These are phyloP conservation scores for Acanthaster planci DNA, from an alignment of 35 echinoderm and acorn worm genomes.

Conservation along the genomic window DNA sequence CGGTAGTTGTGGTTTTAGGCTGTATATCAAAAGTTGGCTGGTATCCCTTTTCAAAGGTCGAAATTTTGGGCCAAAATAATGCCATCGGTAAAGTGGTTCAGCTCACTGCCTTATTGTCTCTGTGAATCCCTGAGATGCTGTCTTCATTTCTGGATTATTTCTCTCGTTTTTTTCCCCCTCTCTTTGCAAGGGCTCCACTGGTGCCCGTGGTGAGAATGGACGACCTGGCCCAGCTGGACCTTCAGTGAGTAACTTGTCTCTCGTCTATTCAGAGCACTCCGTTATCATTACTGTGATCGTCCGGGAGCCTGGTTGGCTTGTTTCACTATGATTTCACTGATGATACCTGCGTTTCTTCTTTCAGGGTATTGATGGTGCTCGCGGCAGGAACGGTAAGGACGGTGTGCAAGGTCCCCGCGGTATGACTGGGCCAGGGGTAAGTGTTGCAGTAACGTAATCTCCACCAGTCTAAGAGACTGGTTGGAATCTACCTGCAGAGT, in stretches of 20 bases:
- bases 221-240: conserved; percentile 1
- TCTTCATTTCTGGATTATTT: not conserved
- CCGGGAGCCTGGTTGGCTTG: too few relatives aligned
- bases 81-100: too few relatives aligned
- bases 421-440: conserved; percentile 22
- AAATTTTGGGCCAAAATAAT: too few relatives aligned
- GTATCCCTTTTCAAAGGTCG: too few relatives aligned
- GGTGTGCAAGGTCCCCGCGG: conserved; percentile 25
- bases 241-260: conserved; percentile 1
- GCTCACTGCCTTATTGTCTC: too few relatives aligned
- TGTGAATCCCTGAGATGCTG: not conserved
- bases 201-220: not conserved
- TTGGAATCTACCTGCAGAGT: too few relatives aligned
- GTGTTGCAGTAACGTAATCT: not conserved
- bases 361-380: not conserved
- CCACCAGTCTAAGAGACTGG: too few relatives aligned
- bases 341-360: not conserved
- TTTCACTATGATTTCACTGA: not conserved
- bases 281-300: too few relatives aligned
- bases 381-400: not conserved
- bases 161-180: not conserved
- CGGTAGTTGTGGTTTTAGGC: too few relatives aligned
- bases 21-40: too few relatives aligned
- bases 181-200: not conserved
- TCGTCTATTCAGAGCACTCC: too few relatives aligned